Base-by-base conservation (phyloP, 2,797 vertebrate species). In the Typhlichthys eigenmanni region DNA sequence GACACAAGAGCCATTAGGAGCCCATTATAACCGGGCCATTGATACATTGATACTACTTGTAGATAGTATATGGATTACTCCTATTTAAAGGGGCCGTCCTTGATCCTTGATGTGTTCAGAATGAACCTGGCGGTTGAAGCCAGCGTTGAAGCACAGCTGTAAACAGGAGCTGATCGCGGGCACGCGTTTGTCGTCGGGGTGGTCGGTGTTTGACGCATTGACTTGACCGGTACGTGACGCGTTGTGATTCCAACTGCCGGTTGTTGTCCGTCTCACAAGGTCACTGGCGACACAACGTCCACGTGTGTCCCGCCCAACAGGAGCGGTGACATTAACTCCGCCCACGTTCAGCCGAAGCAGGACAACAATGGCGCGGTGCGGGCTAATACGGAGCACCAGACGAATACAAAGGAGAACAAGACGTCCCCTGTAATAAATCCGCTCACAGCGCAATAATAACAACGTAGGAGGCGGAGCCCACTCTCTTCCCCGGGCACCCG, bases 341-440 rank as follows among this genome's bases (percentile, higher is more conserved):
- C 2, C 14, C 2, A 13, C 4, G 45, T 76, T 55, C 48, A 34
- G 9, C 32, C 1, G 16, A 11, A 60, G 49, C 52, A 10, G 61
- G 74, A 60, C 78, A 63, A 64, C 75, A 60, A 24, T 24, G 24
- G 24, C 24, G 3, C 3, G 24, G 24, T 24, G 66, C 32, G 14
- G 38, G 8, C 13, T 4, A 55, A 66, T 7, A 47, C 32, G 64
- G 81, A 71, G 77, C 66, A 74, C 75, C 69, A 60, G 62, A 80
- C 72, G 66, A 38, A 78, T 64, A 74, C 24, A 2, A 24, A 24
- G 24, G 3, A 24, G 24, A 24, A 24, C 24, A 3, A 24, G 24
- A 24, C 24, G 24, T 84, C 67, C 72, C 24, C 17, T 62, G 70
- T 79, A 80, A 79, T 62, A 79, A 81, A 83, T 85, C 56, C 76